These are phyloP conservation scores for Cossypha heuglini DNA, from an alignment of 2,797 vertebrate genomes.

Conservation along the genomic window DNA sequence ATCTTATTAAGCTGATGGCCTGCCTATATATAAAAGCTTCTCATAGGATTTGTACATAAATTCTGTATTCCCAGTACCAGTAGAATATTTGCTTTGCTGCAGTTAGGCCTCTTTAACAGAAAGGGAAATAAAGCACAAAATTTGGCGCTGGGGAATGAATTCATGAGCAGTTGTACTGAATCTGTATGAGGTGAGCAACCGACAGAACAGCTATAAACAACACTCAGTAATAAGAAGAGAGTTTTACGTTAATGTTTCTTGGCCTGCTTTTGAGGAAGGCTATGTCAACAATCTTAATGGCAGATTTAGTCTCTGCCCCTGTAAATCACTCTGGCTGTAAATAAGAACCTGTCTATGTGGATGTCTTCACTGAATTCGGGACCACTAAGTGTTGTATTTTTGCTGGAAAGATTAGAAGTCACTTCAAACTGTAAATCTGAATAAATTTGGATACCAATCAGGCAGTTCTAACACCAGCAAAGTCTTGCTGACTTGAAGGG, in stretches of 20 bases:
- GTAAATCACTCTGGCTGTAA: constrained; percentile 34
- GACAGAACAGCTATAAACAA: constrained; percentile 15
- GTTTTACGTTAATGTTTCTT: constrained; percentile 9
- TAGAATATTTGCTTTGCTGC: background rate
- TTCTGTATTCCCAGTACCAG: background rate
- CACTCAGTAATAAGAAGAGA: background rate
- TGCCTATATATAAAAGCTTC: background rate
- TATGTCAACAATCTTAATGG: constrained; percentile 30
- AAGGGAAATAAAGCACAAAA: constrained; percentile 24
- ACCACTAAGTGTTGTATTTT: constrained; percentile 12
- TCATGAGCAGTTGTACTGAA: background rate
- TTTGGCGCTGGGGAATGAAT: background rate
- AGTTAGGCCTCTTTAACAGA: constrained; percentile 19
- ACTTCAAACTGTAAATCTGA: constrained; percentile 28
- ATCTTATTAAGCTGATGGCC: background rate
- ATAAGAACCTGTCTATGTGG: background rate
- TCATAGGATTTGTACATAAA: constrained; percentile 7
- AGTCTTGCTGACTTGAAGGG: background rate
- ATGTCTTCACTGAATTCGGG: background rate
- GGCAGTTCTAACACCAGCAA: background rate
- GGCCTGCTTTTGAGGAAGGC: background rate
- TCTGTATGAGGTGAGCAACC: background rate
- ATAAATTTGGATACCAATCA: constrained; percentile 23
- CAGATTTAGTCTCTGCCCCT: constrained; percentile 9
- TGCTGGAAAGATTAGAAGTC: constrained; percentile 24